Conservation (phyloP, 1,140 invertebrate genomes). For the Bombus pascuorum region DNA sequence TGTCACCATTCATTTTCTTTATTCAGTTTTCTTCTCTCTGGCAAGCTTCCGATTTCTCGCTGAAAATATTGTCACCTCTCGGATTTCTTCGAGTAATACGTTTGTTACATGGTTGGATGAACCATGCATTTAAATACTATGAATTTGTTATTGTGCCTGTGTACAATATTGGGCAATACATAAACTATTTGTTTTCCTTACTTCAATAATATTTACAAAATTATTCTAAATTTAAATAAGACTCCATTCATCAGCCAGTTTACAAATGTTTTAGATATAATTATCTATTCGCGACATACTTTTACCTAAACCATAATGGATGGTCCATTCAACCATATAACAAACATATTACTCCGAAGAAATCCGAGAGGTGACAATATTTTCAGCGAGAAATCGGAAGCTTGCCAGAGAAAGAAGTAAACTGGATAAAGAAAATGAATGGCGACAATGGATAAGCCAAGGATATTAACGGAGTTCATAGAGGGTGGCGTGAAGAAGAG, state of each 20-base stretch:
- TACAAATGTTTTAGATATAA: not conserved
- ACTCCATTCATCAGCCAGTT: not conserved
- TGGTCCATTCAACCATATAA: not conserved
- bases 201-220: too few species aligned
- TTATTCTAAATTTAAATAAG: not conserved
- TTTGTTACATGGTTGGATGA: not conserved
- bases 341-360: not conserved
- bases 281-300: not conserved
- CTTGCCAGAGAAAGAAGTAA: conserved; percentile 8
- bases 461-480: conserved; percentile 72
- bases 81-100: not conserved
- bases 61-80: not conserved
- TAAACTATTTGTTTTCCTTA: too few species aligned
- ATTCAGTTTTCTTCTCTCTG: conserved; percentile 20
- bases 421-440: conserved; percentile 54
- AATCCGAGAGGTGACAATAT: not conserved
- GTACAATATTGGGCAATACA: too few species aligned
- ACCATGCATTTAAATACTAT: not conserved
- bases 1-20: conserved; percentile 53
- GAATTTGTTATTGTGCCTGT: too few species aligned
- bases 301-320: not conserved
- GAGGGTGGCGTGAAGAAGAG: conserved; percentile 18
- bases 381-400: not conserved
- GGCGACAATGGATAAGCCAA: conserved; percentile 74
- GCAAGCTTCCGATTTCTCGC: not conserved